phyloP scores from a whole-genome alignment of 2,888 invertebrate species.

The Baronia brevicornis region DNA sequence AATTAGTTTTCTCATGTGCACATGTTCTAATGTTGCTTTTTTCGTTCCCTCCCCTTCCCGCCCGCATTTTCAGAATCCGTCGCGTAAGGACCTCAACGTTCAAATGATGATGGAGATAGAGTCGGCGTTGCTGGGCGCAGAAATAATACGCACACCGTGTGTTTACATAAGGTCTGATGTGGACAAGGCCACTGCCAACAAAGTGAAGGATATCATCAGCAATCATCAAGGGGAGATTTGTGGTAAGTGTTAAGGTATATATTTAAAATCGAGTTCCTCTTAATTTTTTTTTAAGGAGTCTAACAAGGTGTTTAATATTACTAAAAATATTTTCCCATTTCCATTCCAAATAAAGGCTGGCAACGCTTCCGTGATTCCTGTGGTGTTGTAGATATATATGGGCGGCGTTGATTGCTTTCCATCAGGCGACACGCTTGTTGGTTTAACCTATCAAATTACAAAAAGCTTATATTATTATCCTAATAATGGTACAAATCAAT shows the following conservation, averaged over 20 bases:
- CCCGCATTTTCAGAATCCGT: slow-evolving; percentile 83
- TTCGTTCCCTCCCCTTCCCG: slow-evolving; percentile 28
- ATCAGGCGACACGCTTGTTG: too few species aligned
- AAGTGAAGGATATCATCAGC: slow-evolving; percentile 91
- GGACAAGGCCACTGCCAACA: slow-evolving; percentile 85
- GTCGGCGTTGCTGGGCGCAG: slow-evolving; percentile 86
- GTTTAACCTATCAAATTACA: too few species aligned
- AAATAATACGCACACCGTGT: slow-evolving; percentile 85
- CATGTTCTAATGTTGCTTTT: slow-evolving; percentile 13
- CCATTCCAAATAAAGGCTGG: too few species aligned
- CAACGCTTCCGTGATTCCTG: too few species aligned
- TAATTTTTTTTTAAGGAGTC: background rate
- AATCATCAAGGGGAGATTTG: slow-evolving; percentile 88
- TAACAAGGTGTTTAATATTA: too few species aligned
- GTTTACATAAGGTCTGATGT: slow-evolving; percentile 90
- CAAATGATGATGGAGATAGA: slow-evolving; percentile 96
- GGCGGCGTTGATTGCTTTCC: too few species aligned
- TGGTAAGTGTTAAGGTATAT: slow-evolving; percentile 42
- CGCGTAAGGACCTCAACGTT: slow-evolving; percentile 92
- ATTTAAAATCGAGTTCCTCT: background rate
- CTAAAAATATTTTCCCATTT: too few species aligned
- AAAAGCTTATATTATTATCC: too few species aligned
- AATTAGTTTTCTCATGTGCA: background rate
- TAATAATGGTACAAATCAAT: too few species aligned
- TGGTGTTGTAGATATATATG: too few species aligned